Base-by-base conservation (phyloP, 2,888 invertebrate species). In the Chloroclystis v-ata region DNA sequence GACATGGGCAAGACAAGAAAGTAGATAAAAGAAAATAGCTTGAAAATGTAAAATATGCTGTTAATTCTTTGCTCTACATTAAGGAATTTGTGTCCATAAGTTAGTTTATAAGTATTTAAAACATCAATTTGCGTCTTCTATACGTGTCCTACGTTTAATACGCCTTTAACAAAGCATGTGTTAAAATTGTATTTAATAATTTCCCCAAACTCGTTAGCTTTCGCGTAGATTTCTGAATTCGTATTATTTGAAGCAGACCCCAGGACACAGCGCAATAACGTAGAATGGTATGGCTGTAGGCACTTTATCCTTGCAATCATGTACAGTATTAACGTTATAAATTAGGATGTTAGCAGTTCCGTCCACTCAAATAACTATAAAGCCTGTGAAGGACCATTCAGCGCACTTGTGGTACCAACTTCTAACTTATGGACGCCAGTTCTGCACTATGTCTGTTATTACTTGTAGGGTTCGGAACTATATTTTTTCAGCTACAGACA, bases 361-460 rank as follows among this genome's bases (percentile, higher is more conserved):
- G 72, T 69, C 76, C 81, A 82, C 81, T 81, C 78, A 81, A 83
- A 84, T 85, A 86, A 84, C 79, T 80, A 78, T 84, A 83, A 82
- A 70, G 70, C 55, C 57, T 60, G 63, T 35, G 26, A 26, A 68
- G 68, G 71, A 79, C 78, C 80, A 75, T 85, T 77, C 62, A 53
- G 65, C 65, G 67, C 84, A 84, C 84, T 83, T 82, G 85, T 61
- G 72, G 55, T 50, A 44, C 39, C 43, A 38, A 29, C 39, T 38
- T 37, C 37, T 16, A 38, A 47, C 42, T 37, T 47, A 47, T 47
- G 42, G 9, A 13, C 32, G 49, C 53, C 61, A 59, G 59, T 41
- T 61, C 47, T 59, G 58, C 57, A 54, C 55, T 60, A 62, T 68
- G 64, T 64, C 63, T 63, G 20, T 28, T 11, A 32, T 33, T 40